These are phyloP conservation scores for Morbakka virulenta DNA, from an alignment of 30 jellyfish, hydroid and myxozoan species.

Conservation along the genomic window DNA sequence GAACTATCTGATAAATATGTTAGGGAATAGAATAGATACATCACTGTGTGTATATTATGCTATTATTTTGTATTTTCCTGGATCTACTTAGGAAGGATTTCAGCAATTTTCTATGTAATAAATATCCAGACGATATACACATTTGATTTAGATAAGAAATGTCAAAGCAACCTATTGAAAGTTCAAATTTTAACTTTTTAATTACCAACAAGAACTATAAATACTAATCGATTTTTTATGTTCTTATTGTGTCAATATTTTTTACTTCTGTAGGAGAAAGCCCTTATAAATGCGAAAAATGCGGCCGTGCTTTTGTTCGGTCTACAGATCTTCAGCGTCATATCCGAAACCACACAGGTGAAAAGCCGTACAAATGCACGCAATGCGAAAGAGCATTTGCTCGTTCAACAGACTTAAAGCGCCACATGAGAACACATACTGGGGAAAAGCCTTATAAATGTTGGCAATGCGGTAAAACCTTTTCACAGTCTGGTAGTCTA, in stretches of 20 bases:
- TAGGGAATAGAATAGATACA: no score
- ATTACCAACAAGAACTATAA: no score
- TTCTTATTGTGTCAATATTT: no score
- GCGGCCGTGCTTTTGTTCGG: slow-evolving; percentile 99
- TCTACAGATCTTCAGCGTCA: slow-evolving; percentile 98
- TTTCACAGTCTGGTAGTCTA: slow-evolving; percentile 81
- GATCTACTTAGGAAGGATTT: neutral
- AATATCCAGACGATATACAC: no score
- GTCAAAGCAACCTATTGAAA: no score
- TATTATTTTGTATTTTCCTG: neutral
- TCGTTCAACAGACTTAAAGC: slow-evolving; percentile 90
- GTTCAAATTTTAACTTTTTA: no score
- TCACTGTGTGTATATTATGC: no score
- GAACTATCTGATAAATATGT: no score
- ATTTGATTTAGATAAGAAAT: no score
- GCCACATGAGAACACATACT: slow-evolving; percentile 99
- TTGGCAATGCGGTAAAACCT: slow-evolving; percentile 85
- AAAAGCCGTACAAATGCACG: slow-evolving; percentile 94
- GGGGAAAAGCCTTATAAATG: slow-evolving; percentile 94
- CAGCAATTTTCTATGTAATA: no score
- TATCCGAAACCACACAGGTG: slow-evolving; percentile 98
- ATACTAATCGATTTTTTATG: no score
- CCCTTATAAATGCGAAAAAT: slow-evolving; percentile 97
- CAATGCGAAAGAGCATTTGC: slow-evolving; percentile 98
- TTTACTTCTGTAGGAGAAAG: slow-evolving; percentile 85